phyloP scores from a whole-genome alignment of 2,888 invertebrate species.

The Spodoptera exigua region DNA sequence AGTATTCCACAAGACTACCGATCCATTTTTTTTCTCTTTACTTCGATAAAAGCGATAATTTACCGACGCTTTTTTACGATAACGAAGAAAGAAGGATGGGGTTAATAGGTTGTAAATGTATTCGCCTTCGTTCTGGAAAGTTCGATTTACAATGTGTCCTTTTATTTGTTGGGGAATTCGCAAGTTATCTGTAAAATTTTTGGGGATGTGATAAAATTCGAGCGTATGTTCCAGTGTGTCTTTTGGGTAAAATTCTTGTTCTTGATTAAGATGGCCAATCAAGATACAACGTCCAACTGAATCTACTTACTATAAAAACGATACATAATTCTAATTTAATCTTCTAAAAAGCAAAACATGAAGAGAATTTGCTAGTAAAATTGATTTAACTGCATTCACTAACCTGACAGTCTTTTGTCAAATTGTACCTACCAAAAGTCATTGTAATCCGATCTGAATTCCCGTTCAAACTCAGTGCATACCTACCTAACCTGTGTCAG shows the following conservation, averaged over 20 bases:
- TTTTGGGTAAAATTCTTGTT: too few relatives aligned
- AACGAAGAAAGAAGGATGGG: constrained; percentile 11
- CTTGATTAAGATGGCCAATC: too few relatives aligned
- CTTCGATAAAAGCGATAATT: constrained; percentile 8
- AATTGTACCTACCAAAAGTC: too few relatives aligned
- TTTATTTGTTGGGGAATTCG: constrained; percentile 9
- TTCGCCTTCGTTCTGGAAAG: not conserved
- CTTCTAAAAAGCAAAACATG: too few relatives aligned
- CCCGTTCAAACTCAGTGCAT: constrained; percentile 55
- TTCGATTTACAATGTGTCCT: not conserved
- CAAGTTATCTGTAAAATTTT: constrained; percentile 6
- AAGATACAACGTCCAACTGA: too few relatives aligned
- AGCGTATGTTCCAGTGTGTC: too few relatives aligned
- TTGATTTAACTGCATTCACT: too few relatives aligned
- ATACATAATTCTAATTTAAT: too few relatives aligned
- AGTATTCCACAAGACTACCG: constrained; percentile 7
- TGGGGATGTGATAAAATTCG: too few relatives aligned
- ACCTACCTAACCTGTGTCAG: constrained; percentile 64
- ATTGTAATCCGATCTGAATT: constrained; percentile 60
- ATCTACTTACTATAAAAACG: too few relatives aligned
- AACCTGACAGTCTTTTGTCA: too few relatives aligned
- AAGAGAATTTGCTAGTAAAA: too few relatives aligned
- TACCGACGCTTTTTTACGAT: constrained; percentile 31
- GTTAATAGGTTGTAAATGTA: constrained; percentile 9
- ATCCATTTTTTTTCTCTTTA: constrained; percentile 18